phyloP scores from a whole-genome alignment of 1,140 invertebrate species.

The Drosophila repletoides region DNA sequence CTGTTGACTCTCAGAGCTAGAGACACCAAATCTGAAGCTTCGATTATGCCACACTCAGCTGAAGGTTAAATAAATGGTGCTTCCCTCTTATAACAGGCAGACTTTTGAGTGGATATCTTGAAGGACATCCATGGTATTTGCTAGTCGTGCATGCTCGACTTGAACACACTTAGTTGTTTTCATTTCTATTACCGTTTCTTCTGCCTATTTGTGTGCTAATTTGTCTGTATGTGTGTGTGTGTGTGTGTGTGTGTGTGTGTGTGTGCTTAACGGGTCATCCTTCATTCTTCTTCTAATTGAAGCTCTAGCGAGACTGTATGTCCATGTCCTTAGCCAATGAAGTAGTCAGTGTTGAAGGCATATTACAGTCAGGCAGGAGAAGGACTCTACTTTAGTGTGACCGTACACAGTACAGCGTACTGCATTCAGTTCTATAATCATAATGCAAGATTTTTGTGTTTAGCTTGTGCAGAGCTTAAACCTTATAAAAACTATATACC shows the following conservation, averaged over 20 bases:
- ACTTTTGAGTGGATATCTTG: too few species aligned
- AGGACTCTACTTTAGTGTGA: conserved; percentile 1
- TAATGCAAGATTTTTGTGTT: conserved; percentile 25
- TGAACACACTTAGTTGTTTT: too few species aligned
- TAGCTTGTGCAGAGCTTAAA: conserved; percentile 40
- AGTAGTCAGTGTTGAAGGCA: not conserved
- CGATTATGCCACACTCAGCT: too few species aligned
- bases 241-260: conserved; percentile 16
- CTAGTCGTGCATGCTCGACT: too few species aligned
- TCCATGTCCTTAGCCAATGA: not conserved
- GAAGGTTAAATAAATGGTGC: too few species aligned
- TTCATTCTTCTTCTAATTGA: conserved; percentile 33
- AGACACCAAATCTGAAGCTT: too few species aligned
- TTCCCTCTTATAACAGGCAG: too few species aligned
- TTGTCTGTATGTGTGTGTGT: conserved; percentile 5
- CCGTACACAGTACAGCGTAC: conserved; percentile 2
- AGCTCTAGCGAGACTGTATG: conserved; percentile 3
- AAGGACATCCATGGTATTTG: too few species aligned
- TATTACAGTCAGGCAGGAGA: conserved; percentile 1
- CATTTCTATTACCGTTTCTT: too few species aligned
- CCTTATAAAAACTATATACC: not conserved
- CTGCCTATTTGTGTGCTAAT: not conserved
- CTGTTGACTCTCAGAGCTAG: too few species aligned
- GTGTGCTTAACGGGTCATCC: conserved; percentile 12
- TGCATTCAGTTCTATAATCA: conserved; percentile 2